Percentiles rank a stretch among this genome's conserved stretches.
These are phyloP conservation scores for Apamea crenata DNA, from an alignment of 2,888 invertebrate species.

Conservation along the genomic window DNA sequence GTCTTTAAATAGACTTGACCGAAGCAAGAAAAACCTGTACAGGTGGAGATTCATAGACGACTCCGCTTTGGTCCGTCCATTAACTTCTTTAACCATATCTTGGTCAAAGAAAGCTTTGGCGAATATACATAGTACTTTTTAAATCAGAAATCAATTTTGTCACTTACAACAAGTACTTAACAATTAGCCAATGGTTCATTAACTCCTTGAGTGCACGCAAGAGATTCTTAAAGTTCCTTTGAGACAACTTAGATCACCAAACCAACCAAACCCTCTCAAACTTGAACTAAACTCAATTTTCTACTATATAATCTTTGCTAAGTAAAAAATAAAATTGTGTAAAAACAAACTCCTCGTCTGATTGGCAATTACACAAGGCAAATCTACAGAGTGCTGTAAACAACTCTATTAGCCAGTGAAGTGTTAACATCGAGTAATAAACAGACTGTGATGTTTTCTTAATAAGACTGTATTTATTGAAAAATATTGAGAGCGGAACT, in stretches of 20 bases:
- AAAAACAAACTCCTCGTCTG: constrained; percentile 40
- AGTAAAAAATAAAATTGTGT: constrained; percentile 15
- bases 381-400: constrained; percentile 62
- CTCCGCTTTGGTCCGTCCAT: no score
- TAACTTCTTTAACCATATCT: not conserved
- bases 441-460: constrained; percentile 35
- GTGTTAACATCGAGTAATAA: constrained; percentile 56
- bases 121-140: no score
- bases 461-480: constrained; percentile 8
- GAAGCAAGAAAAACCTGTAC: no score
- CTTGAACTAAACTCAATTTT: not conserved
- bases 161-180: no score
- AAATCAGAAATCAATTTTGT: not conserved
- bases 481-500: not conserved
- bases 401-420: constrained; percentile 59
- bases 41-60: no score
- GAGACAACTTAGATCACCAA: no score
- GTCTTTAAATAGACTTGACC: no score
- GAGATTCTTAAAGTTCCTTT: not conserved
- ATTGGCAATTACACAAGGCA: constrained; percentile 61
- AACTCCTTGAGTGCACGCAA: not conserved
- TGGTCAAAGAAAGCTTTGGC: not conserved
- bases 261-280: not conserved
- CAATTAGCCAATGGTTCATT: not conserved
- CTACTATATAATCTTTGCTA: not conserved